phyloP scores from a whole-genome alignment of 2,113 vertebrate genomes.

The Oncorhynchus keta region DNA sequence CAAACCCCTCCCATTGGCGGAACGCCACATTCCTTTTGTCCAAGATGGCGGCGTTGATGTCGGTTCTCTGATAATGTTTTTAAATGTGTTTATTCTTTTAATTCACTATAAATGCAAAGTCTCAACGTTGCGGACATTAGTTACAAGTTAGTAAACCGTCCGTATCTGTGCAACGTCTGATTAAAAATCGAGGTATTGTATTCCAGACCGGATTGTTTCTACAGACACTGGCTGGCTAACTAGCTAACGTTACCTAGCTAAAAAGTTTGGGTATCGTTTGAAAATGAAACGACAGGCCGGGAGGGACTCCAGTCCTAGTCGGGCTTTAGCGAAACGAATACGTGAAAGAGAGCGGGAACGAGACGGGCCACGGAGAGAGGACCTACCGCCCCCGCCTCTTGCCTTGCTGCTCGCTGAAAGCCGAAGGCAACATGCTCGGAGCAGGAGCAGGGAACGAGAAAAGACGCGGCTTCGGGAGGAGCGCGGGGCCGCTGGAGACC shows the following conservation, averaged over 20 bases:
- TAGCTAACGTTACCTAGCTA: background rate
- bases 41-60: constrained; percentile 90
- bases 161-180: constrained; percentile 10
- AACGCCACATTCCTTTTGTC: constrained; percentile 88
- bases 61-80: constrained; percentile 70
- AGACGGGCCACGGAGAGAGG: constrained; percentile 73
- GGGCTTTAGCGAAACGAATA: constrained; percentile 78
- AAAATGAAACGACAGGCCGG: constrained; percentile 91
- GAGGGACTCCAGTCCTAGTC: constrained; percentile 82
- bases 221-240: constrained; percentile 21
- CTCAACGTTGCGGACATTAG: background rate
- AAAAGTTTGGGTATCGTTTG: constrained; percentile 65
- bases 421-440: constrained; percentile 71
- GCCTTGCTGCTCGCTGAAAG: constrained; percentile 70
- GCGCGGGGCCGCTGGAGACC: constrained; percentile 71
- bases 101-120: background rate
- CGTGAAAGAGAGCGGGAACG: constrained; percentile 77
- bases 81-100: constrained; percentile 47
- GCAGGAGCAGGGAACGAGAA: constrained; percentile 78
- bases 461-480: constrained; percentile 77
- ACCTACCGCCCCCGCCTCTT: constrained; percentile 73
- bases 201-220: constrained; percentile 39
- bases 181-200: constrained; percentile 17
- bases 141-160: constrained; percentile 2
- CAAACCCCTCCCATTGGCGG: constrained; percentile 53